phyloP scores from a whole-genome alignment of 2,888 invertebrate species.

The Heliconius cydno region DNA sequence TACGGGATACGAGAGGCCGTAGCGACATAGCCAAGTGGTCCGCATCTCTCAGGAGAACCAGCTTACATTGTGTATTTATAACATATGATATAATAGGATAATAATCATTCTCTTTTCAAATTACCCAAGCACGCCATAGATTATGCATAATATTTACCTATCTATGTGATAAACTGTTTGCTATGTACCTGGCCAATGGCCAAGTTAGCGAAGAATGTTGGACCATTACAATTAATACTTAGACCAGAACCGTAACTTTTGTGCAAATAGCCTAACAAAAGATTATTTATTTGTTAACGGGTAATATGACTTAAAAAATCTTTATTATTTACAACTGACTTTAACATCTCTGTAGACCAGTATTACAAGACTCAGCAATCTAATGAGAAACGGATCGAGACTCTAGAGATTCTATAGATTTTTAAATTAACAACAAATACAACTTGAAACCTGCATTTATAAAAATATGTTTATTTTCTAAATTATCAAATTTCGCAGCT shows the following conservation, averaged over 20 bases:
- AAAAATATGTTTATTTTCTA: not conserved
- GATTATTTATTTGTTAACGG: too few relatives aligned
- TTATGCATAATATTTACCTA: slow-evolving; percentile 20
- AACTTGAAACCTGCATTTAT: not conserved
- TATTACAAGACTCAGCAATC: too few relatives aligned
- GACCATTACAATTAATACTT: slow-evolving; percentile 4
- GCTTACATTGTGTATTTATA: slow-evolving; percentile 47
- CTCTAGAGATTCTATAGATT: too few relatives aligned
- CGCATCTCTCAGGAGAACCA: slow-evolving; percentile 43
- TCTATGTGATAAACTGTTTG: slow-evolving; percentile 5
- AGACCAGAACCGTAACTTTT: not conserved
- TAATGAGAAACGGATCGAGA: too few relatives aligned
- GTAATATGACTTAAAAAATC: too few relatives aligned
- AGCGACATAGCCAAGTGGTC: slow-evolving; percentile 47
- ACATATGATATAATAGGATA: slow-evolving; percentile 37
- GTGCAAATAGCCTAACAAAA: not conserved
- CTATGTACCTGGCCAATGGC: slow-evolving; percentile 10
- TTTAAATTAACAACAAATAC: not conserved
- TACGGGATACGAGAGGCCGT: slow-evolving; percentile 39
- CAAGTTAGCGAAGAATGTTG: slow-evolving; percentile 12
- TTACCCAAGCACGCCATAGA: not conserved
- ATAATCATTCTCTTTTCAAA: slow-evolving; percentile 2
- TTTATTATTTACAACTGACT: too few relatives aligned
- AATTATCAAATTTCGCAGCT: not conserved
- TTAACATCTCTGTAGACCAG: too few relatives aligned